phyloP scores from a whole-genome alignment of 2,797 vertebrate species.

The Ambastaia sidthimunki region DNA sequence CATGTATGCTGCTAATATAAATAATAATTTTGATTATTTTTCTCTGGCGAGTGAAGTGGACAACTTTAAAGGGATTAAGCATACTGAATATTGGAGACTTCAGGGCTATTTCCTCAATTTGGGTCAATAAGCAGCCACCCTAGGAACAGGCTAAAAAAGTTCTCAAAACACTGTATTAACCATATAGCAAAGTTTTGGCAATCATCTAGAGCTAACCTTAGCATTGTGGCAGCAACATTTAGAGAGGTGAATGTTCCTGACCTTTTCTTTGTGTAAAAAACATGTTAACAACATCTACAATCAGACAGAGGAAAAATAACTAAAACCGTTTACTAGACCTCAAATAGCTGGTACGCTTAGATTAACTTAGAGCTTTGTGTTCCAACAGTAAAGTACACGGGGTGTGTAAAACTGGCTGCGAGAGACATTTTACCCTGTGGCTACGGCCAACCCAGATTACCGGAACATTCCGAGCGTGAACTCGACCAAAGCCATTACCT shows the following conservation, averaged over 20 bases:
- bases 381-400: constrained; percentile 16
- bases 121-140: too few species aligned
- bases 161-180: too few species aligned
- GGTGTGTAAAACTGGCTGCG: not conserved
- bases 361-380: constrained; percentile 28
- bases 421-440: constrained; percentile 35
- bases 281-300: not conserved
- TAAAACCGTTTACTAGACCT: constrained; percentile 27
- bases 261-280: not conserved
- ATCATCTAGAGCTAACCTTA: not conserved
- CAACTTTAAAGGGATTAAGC: too few species aligned
- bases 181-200: not conserved
- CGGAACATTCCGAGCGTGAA: constrained; percentile 37
- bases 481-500: constrained; percentile 31
- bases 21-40: too few species aligned
- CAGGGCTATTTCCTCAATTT: too few species aligned
- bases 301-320: not conserved
- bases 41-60: too few species aligned
- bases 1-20: too few species aligned
- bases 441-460: constrained; percentile 42
- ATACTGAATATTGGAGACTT: too few species aligned
- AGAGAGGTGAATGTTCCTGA: too few species aligned
- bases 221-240: not conserved
- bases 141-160: not conserved
- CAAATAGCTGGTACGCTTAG: not conserved